Base-by-base conservation (phyloP, 23 tunicate species). In the Styela plicata region DNA sequence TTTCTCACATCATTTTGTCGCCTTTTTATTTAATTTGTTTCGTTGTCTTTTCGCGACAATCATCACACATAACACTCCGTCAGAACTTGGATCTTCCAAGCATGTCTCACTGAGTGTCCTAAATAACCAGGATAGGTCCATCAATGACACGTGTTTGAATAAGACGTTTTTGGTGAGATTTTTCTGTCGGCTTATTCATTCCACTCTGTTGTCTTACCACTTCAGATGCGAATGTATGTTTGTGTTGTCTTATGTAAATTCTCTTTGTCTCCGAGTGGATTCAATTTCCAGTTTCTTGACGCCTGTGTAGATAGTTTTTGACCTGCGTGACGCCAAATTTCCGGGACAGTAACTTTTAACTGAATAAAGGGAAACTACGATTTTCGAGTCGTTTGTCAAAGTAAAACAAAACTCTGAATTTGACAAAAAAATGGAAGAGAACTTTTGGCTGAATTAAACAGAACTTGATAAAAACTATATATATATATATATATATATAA, bases 171-270 rank as follows among this genome's bases (percentile, higher is more conserved):
- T n/a, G n/a, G n/a, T n/a, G n/a, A n/a, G n/a, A n/a, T n/a, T n/a
- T n/a, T n/a, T n/a, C n/a, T n/a, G n/a, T n/a, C n/a, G n/a, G n/a
- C 81, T 76, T 36, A 53, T 76, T 24, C 81, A 21, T 76, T 44
- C 57, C 57, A 67, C 37, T 37, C 64, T 76, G 81, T 76, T 76
- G 81, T 76, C 81, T 76, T 76, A 76, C 64, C 81, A 76, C 81
- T 76, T 76, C 81, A 76, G 67, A 31, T 53, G 13, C 25, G 81
- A 27, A 28, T 25, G 81, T 44, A 1, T 76, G 81, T 76, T 76
- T 76, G 81, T 44, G 66, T 76, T 76, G 81, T 53, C 66, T 53
- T 76, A 29, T 76, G 81, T 76, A 76, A 76, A 76, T 76, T 76
- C 63, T 76, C 81, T 53, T 76, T 76, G 81, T 76, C 77, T 71